Evolutionary conservation across 2,797 vertebrate genomes (phyloP).

Genomic region (Ceyx erithaca): DNA sequence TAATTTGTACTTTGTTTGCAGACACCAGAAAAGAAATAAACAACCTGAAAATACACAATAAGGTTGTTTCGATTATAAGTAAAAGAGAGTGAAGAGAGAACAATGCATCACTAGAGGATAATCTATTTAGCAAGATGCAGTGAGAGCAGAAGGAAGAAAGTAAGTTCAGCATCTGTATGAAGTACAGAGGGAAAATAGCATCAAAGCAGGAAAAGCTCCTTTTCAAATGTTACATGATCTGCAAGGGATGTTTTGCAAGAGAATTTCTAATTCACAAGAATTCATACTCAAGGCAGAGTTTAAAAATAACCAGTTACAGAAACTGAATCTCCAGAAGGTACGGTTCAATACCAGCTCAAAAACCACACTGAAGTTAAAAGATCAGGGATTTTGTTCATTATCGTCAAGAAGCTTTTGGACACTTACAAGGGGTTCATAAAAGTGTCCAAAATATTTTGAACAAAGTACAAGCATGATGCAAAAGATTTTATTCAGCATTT

Average conservation of each 20-base stretch:
- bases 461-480: not conserved
- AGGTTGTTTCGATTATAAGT: not conserved
- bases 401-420: not conserved
- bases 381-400: not conserved
- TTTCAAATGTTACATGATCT: not conserved
- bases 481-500: not conserved
- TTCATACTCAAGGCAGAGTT: not conserved
- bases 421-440: not conserved
- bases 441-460: not conserved
- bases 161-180: not conserved
- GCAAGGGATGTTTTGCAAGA: not conserved
- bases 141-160: conserved; percentile 4
- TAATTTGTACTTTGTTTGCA: not conserved
- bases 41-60: not conserved
- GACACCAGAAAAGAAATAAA: not conserved
- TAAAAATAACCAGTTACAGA: conserved; percentile 22
- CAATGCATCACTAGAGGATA: not conserved
- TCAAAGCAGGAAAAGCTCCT: not conserved
- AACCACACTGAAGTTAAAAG: not conserved
- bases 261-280: conserved; percentile 2
- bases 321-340: not conserved
- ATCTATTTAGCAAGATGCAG: not conserved
- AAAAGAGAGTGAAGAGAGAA: not conserved
- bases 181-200: not conserved
- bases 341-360: not conserved